Percentiles rank a stretch among this genome's conserved stretches.
Evolutionary conservation across 2,888 invertebrate genomes (phyloP).

Genomic region (Leptogaster cylindrica): DNA sequence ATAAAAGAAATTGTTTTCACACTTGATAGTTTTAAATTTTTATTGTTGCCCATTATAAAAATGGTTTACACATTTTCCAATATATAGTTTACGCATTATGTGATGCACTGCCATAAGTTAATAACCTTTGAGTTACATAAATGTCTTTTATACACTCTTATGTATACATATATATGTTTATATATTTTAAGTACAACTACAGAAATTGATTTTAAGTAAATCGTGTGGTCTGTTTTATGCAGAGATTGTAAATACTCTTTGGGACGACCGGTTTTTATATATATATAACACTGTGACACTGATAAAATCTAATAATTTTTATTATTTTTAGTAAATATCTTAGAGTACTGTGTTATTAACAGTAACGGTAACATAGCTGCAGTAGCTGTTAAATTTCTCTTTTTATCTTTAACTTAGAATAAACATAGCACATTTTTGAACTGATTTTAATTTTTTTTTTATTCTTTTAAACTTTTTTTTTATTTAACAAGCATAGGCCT

Average conservation of each 20-base stretch:
- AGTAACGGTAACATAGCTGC: no score
- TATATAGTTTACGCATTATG: conserved; percentile 28
- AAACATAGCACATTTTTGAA: no score
- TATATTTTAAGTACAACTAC: conserved; percentile 12
- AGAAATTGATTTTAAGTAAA: background rate
- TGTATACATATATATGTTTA: conserved; percentile 19
- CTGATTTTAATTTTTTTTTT: no score
- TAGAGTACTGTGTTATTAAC: no score
- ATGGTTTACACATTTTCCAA: conserved; percentile 44
- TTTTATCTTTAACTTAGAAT: no score
- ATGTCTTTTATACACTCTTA: conserved; percentile 20
- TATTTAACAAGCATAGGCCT: no score
- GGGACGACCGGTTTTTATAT: background rate
- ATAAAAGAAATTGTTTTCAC: no score
- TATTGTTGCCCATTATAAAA: conserved; percentile 47
- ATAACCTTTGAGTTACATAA: conserved; percentile 21
- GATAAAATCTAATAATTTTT: background rate
- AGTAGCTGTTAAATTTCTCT: no score
- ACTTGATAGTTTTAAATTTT: conserved; percentile 16
- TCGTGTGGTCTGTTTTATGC: background rate
- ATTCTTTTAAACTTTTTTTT: no score
- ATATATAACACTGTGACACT: background rate
- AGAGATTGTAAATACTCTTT: background rate
- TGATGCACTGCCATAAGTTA: conserved; percentile 33
- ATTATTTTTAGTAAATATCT: no score